Conservation (phyloP, 37 sponge, comb jelly and placozoan species). For the Oscarella lobularis region DNA sequence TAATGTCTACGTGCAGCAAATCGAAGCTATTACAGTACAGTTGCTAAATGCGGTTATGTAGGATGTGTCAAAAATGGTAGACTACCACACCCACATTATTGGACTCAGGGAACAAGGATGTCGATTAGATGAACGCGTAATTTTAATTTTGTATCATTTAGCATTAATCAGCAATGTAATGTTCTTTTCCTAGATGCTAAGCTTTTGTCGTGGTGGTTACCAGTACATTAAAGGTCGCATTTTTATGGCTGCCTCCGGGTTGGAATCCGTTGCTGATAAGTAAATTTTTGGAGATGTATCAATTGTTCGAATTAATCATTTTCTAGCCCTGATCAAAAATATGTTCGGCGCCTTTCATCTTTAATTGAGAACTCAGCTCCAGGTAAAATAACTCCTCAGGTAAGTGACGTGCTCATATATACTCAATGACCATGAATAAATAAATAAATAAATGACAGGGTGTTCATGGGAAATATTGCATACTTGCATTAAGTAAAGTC, state of each 20-base stretch:
- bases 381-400: not conserved
- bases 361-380: slow-evolving; percentile 50
- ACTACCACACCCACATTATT: slow-evolving; percentile 77
- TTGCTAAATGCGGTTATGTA: not conserved
- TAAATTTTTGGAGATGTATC: too few relatives aligned
- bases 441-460: too few relatives aligned
- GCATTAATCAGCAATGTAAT: too few relatives aligned
- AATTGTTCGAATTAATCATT: too few relatives aligned
- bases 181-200: too few relatives aligned
- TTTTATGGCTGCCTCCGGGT: too few relatives aligned
- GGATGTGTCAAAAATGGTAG: slow-evolving; percentile 51
- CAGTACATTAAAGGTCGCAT: too few relatives aligned
- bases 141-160: too few relatives aligned
- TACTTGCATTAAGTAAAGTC: slow-evolving; percentile 11
- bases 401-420: not conserved
- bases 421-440: too few relatives aligned
- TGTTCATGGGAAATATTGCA: slow-evolving; percentile 15
- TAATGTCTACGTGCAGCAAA: not conserved
- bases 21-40: not conserved
- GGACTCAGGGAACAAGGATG: slow-evolving; percentile 23
- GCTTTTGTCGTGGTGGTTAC: too few relatives aligned
- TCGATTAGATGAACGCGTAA: slow-evolving; percentile 19
- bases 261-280: too few relatives aligned
- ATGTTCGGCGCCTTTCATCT: slow-evolving; percentile 38
- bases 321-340: slow-evolving; percentile 33